Conservation (phyloP, 2,797 vertebrate species). For the Picus viridis region DNA sequence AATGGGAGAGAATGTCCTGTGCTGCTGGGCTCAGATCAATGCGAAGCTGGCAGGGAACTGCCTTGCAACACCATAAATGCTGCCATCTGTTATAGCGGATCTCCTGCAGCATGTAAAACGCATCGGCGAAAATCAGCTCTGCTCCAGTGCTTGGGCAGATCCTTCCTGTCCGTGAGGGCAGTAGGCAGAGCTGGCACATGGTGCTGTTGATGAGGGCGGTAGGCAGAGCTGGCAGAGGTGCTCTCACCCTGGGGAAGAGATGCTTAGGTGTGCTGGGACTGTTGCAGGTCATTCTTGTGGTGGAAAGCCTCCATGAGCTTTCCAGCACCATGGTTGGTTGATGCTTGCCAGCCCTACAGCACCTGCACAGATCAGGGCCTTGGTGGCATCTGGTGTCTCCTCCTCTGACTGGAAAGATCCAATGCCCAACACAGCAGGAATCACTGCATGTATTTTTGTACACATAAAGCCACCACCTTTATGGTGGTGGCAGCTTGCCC, state of each 20-base stretch:
- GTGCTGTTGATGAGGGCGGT: fast-evolving
- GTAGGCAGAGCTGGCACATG: fast-evolving
- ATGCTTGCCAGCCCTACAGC: background rate
- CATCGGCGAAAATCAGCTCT: background rate
- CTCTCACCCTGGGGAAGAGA: fast-evolving
- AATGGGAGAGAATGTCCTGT: constrained; percentile 36
- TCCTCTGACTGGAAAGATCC: background rate
- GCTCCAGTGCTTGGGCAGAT: fast-evolving
- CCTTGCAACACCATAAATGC: background rate
- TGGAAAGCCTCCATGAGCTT: background rate
- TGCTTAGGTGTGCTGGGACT: fast-evolving
- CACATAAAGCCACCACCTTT: background rate
- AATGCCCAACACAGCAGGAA: background rate
- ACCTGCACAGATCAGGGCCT: background rate
- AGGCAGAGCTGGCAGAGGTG: fast-evolving
- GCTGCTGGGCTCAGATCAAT: background rate
- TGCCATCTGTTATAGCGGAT: constrained; percentile 46
- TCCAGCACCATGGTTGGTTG: fast-evolving
- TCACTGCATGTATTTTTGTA: background rate
- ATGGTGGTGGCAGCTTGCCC: background rate
- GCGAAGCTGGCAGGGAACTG: background rate
- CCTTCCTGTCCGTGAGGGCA: fast-evolving
- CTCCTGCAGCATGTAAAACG: background rate
- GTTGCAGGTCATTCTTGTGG: fast-evolving
- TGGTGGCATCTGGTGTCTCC: background rate